Evolutionary conservation across 2,888 invertebrate genomes (phyloP).

Genomic region (Hyposoter dolosus): DNA sequence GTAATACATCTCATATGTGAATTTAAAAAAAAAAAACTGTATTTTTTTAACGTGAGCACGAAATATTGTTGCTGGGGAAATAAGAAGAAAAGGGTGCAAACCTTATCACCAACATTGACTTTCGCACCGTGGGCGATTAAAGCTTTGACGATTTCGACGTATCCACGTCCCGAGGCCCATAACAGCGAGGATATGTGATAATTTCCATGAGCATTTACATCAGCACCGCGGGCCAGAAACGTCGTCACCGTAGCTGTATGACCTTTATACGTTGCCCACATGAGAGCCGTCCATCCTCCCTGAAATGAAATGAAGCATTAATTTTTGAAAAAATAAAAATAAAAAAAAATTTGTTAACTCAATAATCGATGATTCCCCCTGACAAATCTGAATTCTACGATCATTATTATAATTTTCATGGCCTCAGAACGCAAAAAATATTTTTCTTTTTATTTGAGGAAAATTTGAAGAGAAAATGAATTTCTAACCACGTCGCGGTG

Average conservation of each 20-base stretch:
- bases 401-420: no score
- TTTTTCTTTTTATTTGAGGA: no score
- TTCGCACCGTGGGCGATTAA: constrained; percentile 95
- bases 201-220: constrained; percentile 97
- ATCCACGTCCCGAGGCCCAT: constrained; percentile 98
- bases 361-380: background rate
- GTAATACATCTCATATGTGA: background rate
- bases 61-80: constrained; percentile 1
- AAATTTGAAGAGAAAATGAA: constrained; percentile 59
- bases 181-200: constrained; percentile 96
- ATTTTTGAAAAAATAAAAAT: background rate
- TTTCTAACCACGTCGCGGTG: constrained; percentile 92
- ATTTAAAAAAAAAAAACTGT: background rate
- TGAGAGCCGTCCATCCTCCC: constrained; percentile 98
- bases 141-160: constrained; percentile 93
- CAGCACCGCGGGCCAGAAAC: constrained; percentile 94
- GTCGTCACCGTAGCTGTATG: constrained; percentile 91
- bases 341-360: no score
- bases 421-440: no score
- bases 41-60: background rate
- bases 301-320: constrained; percentile 81
- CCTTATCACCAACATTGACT: constrained; percentile 97
- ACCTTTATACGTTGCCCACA: constrained; percentile 99
- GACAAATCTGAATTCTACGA: background rate
- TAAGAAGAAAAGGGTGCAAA: constrained; percentile 74